Percentiles rank a stretch among this genome's conserved stretches.
These are phyloP conservation scores for Hemistola chrysoprasaria DNA, from an alignment of 2,888 invertebrate species.

Conservation along the genomic window DNA sequence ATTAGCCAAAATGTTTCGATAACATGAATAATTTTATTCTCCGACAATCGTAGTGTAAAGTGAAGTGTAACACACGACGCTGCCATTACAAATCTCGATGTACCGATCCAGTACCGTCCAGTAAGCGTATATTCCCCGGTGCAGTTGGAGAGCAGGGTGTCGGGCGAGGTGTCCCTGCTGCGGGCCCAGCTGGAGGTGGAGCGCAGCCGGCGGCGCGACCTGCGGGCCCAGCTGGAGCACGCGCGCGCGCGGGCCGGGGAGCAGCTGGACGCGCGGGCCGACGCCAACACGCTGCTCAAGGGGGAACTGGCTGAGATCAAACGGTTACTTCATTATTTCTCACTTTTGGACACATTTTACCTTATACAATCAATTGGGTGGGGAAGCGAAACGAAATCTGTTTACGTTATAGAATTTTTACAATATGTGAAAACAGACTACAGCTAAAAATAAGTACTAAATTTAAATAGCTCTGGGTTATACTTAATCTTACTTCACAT, in stretches of 20 bases:
- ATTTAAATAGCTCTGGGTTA: too few species aligned
- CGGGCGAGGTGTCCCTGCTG: constrained; percentile 75
- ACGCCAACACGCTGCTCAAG: constrained; percentile 54
- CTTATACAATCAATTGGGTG: too few species aligned
- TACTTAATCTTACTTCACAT: too few species aligned
- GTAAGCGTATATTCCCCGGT: neutral
- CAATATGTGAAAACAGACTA: too few species aligned
- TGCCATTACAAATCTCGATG: neutral
- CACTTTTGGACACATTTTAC: too few species aligned
- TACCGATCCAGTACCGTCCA: neutral
- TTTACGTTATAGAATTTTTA: too few species aligned
- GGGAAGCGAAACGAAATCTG: too few species aligned
- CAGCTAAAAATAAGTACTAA: too few species aligned
- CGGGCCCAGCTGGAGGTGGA: constrained; percentile 78
- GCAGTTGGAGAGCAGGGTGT: constrained; percentile 70
- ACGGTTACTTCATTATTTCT: constrained; percentile 35
- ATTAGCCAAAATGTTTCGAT: too few species aligned
- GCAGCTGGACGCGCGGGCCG: constrained; percentile 49
- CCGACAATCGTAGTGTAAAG: too few species aligned
- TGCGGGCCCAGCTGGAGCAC: constrained; percentile 64
- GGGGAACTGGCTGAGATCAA: constrained; percentile 57
- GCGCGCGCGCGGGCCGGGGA: constrained; percentile 59
- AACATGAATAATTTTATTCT: too few species aligned
- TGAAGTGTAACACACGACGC: neutral
- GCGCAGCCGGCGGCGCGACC: constrained; percentile 66